Evolutionary conservation across 2,113 vertebrate species (phyloP).

Genomic region (Laticauda laticaudata): DNA sequence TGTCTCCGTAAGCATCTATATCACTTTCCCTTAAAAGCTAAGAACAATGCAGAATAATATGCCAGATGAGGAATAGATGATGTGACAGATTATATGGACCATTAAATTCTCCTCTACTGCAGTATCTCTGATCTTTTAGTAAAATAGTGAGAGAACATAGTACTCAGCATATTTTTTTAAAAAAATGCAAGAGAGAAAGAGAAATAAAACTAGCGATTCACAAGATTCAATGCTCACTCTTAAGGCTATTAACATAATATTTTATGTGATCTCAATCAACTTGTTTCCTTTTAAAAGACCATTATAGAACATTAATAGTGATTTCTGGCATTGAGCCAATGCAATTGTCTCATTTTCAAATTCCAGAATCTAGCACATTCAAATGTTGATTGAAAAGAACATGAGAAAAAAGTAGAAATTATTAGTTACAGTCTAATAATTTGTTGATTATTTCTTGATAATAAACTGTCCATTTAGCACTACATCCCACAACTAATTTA

Average conservation of each 20-base stretch:
- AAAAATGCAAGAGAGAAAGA: conserved; percentile 15
- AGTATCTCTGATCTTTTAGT: not conserved
- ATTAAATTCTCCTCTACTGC: conserved; percentile 10
- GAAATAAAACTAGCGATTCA: conserved; percentile 13
- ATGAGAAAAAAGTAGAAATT: conserved; percentile 25
- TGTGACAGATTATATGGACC: not conserved
- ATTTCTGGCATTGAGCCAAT: conserved; percentile 47
- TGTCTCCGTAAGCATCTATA: not conserved
- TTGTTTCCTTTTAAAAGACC: conserved; percentile 53
- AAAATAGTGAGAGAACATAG: conserved; percentile 23
- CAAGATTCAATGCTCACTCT: conserved; percentile 26
- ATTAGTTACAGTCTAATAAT: conserved; percentile 23
- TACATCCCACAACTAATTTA: not conserved
- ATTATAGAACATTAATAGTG: conserved; percentile 51
- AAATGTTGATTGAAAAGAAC: conserved; percentile 6
- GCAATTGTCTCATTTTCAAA: conserved; percentile 34
- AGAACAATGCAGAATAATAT: not conserved
- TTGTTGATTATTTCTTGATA: not conserved
- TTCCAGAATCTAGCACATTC: conserved; percentile 47
- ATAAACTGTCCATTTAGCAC: not conserved
- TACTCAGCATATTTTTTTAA: conserved; percentile 8
- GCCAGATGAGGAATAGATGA: not conserved
- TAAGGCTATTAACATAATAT: conserved; percentile 32
- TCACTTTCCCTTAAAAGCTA: conserved; percentile 24
- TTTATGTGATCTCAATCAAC: conserved; percentile 52